A percentile compares a stretch with the other conserved stretches of the same genome.
These are phyloP conservation scores for Drosophila triauraria DNA, from an alignment of 1,140 invertebrate genomes.

Conservation along the genomic window DNA sequence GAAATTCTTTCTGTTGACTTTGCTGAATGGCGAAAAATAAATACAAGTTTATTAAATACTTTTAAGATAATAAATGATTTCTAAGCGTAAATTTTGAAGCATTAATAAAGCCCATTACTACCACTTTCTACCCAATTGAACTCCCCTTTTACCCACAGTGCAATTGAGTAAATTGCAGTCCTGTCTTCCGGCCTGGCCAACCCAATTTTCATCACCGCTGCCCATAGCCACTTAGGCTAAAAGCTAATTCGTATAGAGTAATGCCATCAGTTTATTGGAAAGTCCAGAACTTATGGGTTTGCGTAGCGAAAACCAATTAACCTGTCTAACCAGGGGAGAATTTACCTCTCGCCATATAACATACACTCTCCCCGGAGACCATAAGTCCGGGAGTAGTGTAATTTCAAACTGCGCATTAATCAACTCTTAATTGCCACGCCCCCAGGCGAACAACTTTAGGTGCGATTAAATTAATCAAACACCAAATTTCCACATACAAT, in stretches of 20 bases:
- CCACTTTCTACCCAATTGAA: background rate
- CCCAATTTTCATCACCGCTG: constrained; percentile 10
- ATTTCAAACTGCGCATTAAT: constrained; percentile 47
- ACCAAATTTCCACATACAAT: constrained; percentile 31
- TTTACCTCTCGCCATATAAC: background rate
- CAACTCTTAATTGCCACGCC: constrained; percentile 13
- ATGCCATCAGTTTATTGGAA: constrained; percentile 15
- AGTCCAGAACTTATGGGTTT: constrained; percentile 15
- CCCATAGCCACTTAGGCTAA: constrained; percentile 24
- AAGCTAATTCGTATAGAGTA: constrained; percentile 26
- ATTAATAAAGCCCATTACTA: too few relatives aligned
- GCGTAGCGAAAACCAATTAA: constrained; percentile 27
- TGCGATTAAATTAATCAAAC: constrained; percentile 26
- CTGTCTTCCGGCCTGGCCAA: constrained; percentile 30
- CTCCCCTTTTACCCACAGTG: constrained; percentile 8
- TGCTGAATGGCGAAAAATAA: too few relatives aligned
- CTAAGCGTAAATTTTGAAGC: background rate
- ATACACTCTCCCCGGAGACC: constrained; percentile 2
- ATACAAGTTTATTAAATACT: too few relatives aligned
- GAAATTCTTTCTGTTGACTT: too few relatives aligned
- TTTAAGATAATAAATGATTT: background rate
- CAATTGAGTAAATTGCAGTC: constrained; percentile 40
- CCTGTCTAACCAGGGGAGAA: constrained; percentile 27
- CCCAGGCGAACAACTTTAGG: background rate
- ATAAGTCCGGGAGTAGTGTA: constrained; percentile 18